Percentiles rank a stretch among this genome's conserved stretches.
These are phyloP conservation scores for Hedya salicella DNA, from an alignment of 2,888 invertebrate species.

Conservation along the genomic window DNA sequence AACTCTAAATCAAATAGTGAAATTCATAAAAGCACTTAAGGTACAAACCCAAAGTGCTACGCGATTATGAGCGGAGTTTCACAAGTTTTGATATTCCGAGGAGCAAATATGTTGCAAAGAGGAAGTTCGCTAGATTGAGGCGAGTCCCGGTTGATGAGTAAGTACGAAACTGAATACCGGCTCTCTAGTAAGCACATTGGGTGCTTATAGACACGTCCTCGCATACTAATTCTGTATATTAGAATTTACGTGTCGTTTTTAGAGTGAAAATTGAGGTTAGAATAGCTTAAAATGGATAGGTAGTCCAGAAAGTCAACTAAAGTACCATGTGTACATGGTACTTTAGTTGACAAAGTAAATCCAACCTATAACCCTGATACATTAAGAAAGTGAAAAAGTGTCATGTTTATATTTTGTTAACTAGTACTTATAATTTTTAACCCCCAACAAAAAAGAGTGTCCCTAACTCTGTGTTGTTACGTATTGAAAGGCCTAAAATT, in stretches of 20 bases:
- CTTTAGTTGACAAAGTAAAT: no score
- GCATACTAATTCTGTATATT: conserved; percentile 43
- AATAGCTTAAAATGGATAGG: background rate
- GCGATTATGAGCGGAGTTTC: conserved; percentile 64
- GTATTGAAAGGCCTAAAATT: no score
- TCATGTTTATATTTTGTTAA: no score
- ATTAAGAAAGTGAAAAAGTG: no score
- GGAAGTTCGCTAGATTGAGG: conserved; percentile 73
- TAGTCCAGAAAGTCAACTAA: no score
- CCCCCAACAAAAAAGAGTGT: no score
- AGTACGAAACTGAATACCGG: conserved; percentile 62
- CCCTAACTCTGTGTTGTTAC: no score
- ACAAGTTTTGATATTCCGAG: conserved; percentile 67
- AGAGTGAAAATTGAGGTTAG: background rate
- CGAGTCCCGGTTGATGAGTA: conserved; percentile 66
- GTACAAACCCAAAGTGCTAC: conserved; percentile 50
- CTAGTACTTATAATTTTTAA: no score
- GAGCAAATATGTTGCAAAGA: conserved; percentile 66
- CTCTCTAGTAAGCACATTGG: conserved; percentile 58
- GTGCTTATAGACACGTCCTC: conserved; percentile 51
- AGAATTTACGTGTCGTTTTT: background rate
- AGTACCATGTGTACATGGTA: no score
- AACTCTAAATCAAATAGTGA: conserved; percentile 8
- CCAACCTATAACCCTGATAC: no score
- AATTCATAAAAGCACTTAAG: conserved; percentile 20